Percentiles rank a stretch among this genome's conserved stretches.
These are phyloP conservation scores for Dendropsophus ebraccatus DNA, from an alignment of 2,113 vertebrate species.

Conservation along the genomic window DNA sequence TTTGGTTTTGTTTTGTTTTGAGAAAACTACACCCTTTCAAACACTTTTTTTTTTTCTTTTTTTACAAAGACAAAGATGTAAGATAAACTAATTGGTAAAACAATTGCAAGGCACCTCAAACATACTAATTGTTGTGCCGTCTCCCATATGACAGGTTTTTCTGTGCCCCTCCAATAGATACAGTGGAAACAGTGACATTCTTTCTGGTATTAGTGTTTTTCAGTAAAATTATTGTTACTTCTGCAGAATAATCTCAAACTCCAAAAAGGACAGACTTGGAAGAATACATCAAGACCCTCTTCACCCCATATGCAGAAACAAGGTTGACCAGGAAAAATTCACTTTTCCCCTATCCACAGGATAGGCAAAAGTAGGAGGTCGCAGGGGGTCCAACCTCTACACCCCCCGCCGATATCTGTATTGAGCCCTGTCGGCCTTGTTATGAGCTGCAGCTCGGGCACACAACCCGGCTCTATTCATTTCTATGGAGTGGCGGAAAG, in stretches of 20 bases:
- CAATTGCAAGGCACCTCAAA: background rate
- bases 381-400: no score
- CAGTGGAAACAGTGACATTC: background rate
- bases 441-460: no score
- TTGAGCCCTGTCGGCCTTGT: no score
- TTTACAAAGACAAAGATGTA: slow-evolving; percentile 63
- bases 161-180: background rate
- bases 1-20: slow-evolving; percentile 60
- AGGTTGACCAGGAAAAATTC: no score
- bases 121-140: background rate
- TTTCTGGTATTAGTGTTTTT: background rate
- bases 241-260: background rate
- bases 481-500: no score
- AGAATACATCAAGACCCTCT: no score
- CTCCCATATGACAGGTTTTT: background rate
- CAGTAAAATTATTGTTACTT: background rate
- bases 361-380: no score
- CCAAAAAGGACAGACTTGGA: background rate
- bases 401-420: no score
- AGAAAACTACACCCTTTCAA: slow-evolving; percentile 63
- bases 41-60: slow-evolving; percentile 63
- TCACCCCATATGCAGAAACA: no score
- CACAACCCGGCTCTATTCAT: no score
- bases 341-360: no score
- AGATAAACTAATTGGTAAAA: slow-evolving; percentile 68